phyloP scores from a whole-genome alignment of 2,797 vertebrate species.

The Hapalemur alaotrensis region DNA sequence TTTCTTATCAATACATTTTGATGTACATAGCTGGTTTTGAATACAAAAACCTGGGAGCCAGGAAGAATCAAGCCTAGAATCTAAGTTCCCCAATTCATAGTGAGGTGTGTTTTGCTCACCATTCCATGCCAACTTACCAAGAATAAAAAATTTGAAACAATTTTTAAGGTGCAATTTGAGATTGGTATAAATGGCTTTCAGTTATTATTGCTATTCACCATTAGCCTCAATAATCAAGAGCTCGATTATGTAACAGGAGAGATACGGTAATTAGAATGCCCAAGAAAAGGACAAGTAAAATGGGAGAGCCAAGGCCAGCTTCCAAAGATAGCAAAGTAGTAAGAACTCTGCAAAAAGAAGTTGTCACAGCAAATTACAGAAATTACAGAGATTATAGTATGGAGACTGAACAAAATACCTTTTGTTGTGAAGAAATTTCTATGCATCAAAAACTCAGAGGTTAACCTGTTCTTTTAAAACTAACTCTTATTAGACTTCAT shows the following conservation, averaged over 20 bases:
- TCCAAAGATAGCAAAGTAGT: conserved; percentile 45
- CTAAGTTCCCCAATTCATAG: not conserved
- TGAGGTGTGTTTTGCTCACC: not conserved
- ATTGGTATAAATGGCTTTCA: conserved; percentile 29
- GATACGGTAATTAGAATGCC: conserved; percentile 38
- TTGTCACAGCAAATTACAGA: conserved; percentile 42
- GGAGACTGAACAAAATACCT: conserved; percentile 26
- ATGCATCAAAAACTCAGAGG: conserved; percentile 3
- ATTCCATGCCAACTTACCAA: not conserved
- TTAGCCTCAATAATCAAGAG: conserved; percentile 57
- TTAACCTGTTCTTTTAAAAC: conserved; percentile 28
- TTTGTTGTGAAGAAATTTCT: conserved; percentile 38
- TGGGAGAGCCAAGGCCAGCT: not conserved
- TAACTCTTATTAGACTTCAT: conserved; percentile 29
- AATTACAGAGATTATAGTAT: conserved; percentile 15
- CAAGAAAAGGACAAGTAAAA: conserved; percentile 46
- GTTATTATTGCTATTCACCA: conserved; percentile 44
- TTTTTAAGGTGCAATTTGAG: conserved; percentile 62
- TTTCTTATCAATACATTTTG: not conserved
- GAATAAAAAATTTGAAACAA: conserved; percentile 20
- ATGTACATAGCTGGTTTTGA: not conserved
- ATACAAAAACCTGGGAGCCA: not conserved
- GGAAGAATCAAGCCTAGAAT: not conserved
- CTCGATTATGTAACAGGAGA: conserved; percentile 25
- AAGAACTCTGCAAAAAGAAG: conserved; percentile 38